These are phyloP conservation scores for Salvelinus alpinus DNA, from an alignment of 2,113 vertebrate species.

Conservation along the genomic window DNA sequence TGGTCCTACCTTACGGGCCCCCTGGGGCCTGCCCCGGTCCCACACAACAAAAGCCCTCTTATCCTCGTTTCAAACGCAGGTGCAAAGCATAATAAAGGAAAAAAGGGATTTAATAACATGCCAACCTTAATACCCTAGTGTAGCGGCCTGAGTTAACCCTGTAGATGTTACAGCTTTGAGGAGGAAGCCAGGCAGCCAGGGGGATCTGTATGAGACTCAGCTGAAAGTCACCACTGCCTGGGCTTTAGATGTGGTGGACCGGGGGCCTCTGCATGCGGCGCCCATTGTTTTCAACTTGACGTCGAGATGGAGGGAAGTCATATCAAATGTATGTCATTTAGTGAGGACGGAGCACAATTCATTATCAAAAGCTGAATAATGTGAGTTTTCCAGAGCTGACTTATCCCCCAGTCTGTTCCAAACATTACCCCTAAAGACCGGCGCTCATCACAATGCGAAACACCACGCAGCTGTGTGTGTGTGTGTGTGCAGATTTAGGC, in stretches of 20 bases:
- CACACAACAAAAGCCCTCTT: slow-evolving; percentile 71
- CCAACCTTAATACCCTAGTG: slow-evolving; percentile 53
- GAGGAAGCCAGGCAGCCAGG: too few relatives aligned
- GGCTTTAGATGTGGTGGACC: not conserved
- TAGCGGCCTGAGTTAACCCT: slow-evolving; percentile 44
- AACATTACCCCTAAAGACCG: slow-evolving; percentile 17
- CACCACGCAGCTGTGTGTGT: slow-evolving; percentile 59
- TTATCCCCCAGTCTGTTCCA: not conserved
- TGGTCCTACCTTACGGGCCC: not conserved
- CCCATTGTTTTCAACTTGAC: not conserved
- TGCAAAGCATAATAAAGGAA: slow-evolving; percentile 72
- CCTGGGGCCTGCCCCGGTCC: not conserved
- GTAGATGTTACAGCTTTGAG: slow-evolving; percentile 5
- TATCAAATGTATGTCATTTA: not conserved
- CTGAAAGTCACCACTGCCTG: not conserved
- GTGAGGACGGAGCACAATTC: not conserved
- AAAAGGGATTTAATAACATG: slow-evolving; percentile 67
- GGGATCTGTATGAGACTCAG: not conserved
- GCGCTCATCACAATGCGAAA: slow-evolving; percentile 40
- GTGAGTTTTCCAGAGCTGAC: slow-evolving; percentile 3
- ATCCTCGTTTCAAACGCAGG: slow-evolving; percentile 63
- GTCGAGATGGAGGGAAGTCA: not conserved
- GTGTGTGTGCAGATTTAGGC: slow-evolving; percentile 41
- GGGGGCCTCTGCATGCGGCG: too few relatives aligned
- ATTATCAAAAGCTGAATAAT: not conserved